Conservation (phyloP, 2,888 invertebrate species). For the Allygus modestus region DNA sequence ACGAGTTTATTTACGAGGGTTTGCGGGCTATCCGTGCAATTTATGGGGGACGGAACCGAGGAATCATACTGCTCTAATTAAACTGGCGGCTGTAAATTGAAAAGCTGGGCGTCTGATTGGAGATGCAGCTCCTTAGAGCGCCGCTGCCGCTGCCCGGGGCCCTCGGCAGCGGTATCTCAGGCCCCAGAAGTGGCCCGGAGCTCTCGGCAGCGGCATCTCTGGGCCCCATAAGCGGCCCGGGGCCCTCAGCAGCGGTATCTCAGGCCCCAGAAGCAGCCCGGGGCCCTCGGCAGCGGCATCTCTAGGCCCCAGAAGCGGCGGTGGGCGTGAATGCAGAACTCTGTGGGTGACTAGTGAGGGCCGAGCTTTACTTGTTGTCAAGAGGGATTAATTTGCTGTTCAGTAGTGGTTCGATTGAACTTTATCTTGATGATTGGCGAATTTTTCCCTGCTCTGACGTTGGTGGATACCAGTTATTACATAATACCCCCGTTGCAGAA, state of each 20-base stretch:
- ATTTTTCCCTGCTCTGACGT: too few species aligned
- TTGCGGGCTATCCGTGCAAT: conserved; percentile 23
- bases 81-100: conserved; percentile 26
- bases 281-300: background rate
- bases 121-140: background rate
- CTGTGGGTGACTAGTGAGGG: too few species aligned
- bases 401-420: too few species aligned
- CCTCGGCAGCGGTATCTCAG: background rate
- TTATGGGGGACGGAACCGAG: background rate
- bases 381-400: too few species aligned
- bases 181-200: too few species aligned
- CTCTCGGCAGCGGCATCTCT: background rate
- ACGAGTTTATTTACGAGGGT: conserved; percentile 34
- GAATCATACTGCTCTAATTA: conserved; percentile 36
- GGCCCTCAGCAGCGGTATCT: background rate
- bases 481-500: too few species aligned
- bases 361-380: too few species aligned
- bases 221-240: background rate
- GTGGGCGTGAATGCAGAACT: too few species aligned
- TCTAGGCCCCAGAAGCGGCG: background rate
- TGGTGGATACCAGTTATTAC: too few species aligned
- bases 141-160: background rate
- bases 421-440: too few species aligned
- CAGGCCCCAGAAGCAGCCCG: too few species aligned
- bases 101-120: background rate